Evolutionary conservation across 30 jellyfish, hydroid and myxozoan species (phyloP).

Genomic region (Sanderia malayensis): DNA sequence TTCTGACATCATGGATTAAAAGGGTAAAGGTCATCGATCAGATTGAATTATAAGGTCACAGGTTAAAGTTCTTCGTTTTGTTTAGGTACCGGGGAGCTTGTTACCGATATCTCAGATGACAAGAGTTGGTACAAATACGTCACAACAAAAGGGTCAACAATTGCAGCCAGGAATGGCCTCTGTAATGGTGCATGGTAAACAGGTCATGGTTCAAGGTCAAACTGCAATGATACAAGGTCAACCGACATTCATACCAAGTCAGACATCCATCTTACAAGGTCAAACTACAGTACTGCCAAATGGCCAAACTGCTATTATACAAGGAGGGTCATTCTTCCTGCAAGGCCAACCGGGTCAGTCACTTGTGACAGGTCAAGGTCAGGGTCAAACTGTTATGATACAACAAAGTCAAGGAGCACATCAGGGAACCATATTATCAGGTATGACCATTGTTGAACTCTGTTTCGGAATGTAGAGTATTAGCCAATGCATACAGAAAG

Average conservation of each 20-base stretch:
- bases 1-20: too few species aligned
- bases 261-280: conserved; percentile 88
- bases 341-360: conserved; percentile 99
- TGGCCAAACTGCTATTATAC: conserved; percentile 95
- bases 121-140: conserved; percentile 69
- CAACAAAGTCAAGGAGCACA: conserved; percentile 76
- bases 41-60: too few species aligned
- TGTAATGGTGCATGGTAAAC: conserved; percentile 96
- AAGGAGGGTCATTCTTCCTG: conserved; percentile 90
- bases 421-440: conserved; percentile 50
- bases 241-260: conserved; percentile 94
- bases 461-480: too few species aligned
- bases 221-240: conserved; percentile 97
- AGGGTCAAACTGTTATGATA: conserved; percentile 96
- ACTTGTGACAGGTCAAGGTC: conserved; percentile 85
- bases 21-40: too few species aligned
- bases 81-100: conserved; percentile 93
- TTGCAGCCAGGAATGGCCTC: conserved; percentile 94
- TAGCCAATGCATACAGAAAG: too few species aligned
- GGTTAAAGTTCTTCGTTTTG: too few species aligned
- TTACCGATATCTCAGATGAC: conserved; percentile 96
- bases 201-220: conserved; percentile 96
- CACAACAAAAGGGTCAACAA: conserved; percentile 81
- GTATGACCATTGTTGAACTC: conserved; percentile 4
- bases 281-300: conserved; percentile 87